These are phyloP conservation scores for Oncorhynchus mykiss DNA, from an alignment of 2,113 vertebrate genomes.

Conservation along the genomic window DNA sequence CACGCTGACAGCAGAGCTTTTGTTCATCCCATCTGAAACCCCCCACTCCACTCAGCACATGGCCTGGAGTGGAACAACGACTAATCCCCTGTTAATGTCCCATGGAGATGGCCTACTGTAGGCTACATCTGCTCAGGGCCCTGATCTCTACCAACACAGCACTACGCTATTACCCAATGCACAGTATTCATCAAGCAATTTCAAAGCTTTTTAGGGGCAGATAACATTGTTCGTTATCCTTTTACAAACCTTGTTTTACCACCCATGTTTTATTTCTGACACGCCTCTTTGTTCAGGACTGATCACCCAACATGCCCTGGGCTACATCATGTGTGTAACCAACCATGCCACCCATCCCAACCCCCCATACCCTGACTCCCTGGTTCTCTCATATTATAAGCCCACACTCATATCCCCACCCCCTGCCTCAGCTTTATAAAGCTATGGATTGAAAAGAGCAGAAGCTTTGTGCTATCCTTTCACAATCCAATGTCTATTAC, in stretches of 20 bases:
- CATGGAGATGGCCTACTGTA: conserved; percentile 13
- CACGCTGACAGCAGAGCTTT: conserved; percentile 26
- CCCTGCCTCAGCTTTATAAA: background rate
- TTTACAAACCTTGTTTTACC: background rate
- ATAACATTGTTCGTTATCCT: background rate
- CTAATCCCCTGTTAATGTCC: conserved; percentile 59
- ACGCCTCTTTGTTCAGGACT: background rate
- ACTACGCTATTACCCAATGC: background rate
- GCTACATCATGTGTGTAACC: background rate
- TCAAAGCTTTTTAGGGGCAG: background rate
- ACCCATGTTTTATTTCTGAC: background rate
- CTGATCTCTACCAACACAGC: conserved; percentile 47
- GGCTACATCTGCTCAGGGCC: conserved; percentile 61
- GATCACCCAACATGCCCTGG: background rate
- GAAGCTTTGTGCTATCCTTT: background rate
- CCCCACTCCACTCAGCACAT: conserved; percentile 26
- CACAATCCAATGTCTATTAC: no score
- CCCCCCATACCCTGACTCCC: background rate
- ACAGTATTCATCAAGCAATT: background rate
- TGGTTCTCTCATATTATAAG: background rate
- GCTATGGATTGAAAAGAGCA: background rate
- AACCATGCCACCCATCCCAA: background rate
- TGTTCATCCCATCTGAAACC: conserved; percentile 37
- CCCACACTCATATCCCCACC: background rate
- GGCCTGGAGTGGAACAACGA: conserved; percentile 31